Conservation (phyloP, 2,113 vertebrate species). For the Vanacampus margaritifer region DNA sequence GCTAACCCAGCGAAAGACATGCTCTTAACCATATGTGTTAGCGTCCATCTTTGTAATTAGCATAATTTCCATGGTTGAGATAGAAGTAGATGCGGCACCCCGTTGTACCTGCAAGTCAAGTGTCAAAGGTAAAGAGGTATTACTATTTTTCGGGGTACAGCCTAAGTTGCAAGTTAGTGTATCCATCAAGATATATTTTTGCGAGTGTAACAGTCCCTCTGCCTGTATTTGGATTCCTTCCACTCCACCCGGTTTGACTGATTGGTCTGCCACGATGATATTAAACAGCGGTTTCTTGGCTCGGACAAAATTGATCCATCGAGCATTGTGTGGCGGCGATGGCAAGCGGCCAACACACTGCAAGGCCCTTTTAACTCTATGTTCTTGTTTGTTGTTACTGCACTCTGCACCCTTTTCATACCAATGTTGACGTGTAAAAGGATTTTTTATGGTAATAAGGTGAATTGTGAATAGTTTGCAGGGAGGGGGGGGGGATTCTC, state of each 20-base stretch:
- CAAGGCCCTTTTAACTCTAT: conserved; percentile 1
- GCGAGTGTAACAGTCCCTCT: not conserved
- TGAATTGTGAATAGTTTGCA: not conserved
- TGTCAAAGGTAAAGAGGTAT: not conserved
- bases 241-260: not conserved
- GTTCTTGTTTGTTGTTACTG: conserved; percentile 2
- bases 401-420: not conserved
- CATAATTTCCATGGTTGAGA: too few relatives aligned
- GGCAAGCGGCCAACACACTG: conserved; percentile 3
- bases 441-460: not conserved
- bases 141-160: not conserved
- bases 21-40: too few relatives aligned
- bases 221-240: not conserved
- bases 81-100: not conserved
- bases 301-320: conserved; percentile 4
- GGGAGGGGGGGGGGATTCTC: not conserved
- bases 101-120: not conserved
- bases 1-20: too few relatives aligned
- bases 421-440: not conserved
- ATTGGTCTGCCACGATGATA: not conserved
- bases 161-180: not conserved
- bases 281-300: not conserved
- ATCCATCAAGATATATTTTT: not conserved
- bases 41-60: too few relatives aligned
- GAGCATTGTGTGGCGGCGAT: not conserved